A percentile compares a stretch with the other conserved stretches of the same genome.
Evolutionary conservation across 2,888 invertebrate genomes (phyloP).

Genomic region (Mactromeris polynyma): DNA sequence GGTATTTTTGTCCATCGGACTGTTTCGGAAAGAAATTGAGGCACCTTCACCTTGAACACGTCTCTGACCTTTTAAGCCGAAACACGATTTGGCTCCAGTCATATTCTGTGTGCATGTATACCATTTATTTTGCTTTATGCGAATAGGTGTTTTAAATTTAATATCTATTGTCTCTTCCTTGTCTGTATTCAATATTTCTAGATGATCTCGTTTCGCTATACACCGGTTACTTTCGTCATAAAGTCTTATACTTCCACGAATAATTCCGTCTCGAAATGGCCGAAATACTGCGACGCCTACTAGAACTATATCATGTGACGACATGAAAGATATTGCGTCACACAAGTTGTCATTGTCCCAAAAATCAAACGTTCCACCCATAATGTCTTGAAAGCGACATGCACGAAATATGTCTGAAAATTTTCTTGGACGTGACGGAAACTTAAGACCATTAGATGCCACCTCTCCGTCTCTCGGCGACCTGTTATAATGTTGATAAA

Average conservation of each 20-base stretch:
- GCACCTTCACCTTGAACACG: constrained; percentile 51
- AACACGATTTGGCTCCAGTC: constrained; percentile 54
- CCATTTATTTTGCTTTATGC: constrained; percentile 53
- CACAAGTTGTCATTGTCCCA: constrained; percentile 63
- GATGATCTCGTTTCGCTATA: constrained; percentile 33
- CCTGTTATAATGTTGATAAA: constrained; percentile 68
- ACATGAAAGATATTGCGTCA: constrained; percentile 63
- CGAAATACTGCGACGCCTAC: constrained; percentile 56
- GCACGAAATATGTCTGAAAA: constrained; percentile 36
- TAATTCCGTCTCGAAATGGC: constrained; percentile 58
- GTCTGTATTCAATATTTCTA: constrained; percentile 35
- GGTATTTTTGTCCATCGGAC: constrained; percentile 65
- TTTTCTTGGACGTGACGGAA: constrained; percentile 44
- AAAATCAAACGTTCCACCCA: constrained; percentile 66
- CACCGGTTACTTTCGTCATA: constrained; percentile 59
- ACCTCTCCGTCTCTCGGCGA: constrained; percentile 28
- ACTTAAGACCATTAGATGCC: constrained; percentile 4
- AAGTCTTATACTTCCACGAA: constrained; percentile 51
- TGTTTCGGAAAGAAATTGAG: constrained; percentile 52
- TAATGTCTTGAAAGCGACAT: constrained; percentile 53
- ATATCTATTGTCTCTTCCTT: constrained; percentile 48
- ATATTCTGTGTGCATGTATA: constrained; percentile 64
- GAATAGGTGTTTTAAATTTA: constrained; percentile 43
- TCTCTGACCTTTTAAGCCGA: constrained; percentile 53
- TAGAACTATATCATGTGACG: constrained; percentile 54